Evolutionary conservation across 1,140 invertebrate species (phyloP), one percentile per base, ranked within the genome.

Genomic region (Elymnias hypermnestra): DNA sequence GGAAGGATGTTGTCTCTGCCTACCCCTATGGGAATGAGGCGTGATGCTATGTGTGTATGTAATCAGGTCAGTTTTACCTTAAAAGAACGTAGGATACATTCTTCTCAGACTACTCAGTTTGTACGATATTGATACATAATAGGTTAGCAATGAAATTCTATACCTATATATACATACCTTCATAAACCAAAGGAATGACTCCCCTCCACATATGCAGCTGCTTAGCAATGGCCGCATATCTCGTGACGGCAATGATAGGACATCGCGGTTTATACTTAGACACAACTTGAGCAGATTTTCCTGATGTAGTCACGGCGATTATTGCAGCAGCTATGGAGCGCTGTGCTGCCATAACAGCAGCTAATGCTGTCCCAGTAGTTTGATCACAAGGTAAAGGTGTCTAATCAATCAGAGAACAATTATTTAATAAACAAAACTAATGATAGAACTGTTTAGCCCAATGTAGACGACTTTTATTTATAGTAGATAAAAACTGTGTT

Each of bases 261-360:
- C 95, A 95, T 29, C 92, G 84, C 2, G 95, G 95, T 44, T 92
- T 87, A 74, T 94, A 97, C 52, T 93, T 94, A 1, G 95, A 90
- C 23, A 96, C 88, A 18, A 94, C 68, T 63, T 92, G 89, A 1
- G 94, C 93, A 1, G 92, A 91, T 41, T 90, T 89, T 36, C 96
- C 96, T 1, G 93, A 93, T 0, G 94, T 95, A 15, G 96, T 97
- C 8, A 96, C 88, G 14, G 95, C 91, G 28, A 97, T 91, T 43
- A 97, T 97, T 1, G 94, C 94, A 2, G 91, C 89, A 0, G 95
- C 95, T 63, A 92, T 88, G 44, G 89, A 90, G 61, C 94, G 92
- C 52, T 93, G 89, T 0, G 95, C 93, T 2, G 94, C 93, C 57
- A 95, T 90, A 0, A 96, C 94, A 15, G 93, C 93, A 3, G 94